Conservation (phyloP, 2,888 invertebrate species). For the Clostera curtula region DNA sequence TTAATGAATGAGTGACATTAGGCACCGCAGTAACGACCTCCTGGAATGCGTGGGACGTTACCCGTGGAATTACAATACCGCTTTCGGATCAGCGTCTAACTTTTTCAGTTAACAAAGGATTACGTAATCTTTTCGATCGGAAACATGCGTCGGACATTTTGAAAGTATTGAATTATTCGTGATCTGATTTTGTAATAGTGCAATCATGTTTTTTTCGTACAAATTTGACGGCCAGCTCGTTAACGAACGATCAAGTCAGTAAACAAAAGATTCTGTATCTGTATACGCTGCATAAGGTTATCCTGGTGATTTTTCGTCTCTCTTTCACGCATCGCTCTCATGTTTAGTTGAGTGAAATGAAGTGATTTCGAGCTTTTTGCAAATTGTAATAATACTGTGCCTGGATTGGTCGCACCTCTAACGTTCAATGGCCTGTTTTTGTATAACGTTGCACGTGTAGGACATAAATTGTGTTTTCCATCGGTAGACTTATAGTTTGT, state of each 20-base stretch:
- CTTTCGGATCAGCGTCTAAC: constrained; percentile 25
- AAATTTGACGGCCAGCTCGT: background rate
- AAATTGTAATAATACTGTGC: too few relatives aligned
- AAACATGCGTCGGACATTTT: constrained; percentile 11
- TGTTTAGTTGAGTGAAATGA: constrained; percentile 38
- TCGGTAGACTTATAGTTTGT: too few relatives aligned
- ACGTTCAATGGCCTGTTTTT: constrained; percentile 61
- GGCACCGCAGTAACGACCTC: constrained; percentile 34
- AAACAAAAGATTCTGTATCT: constrained; percentile 37
- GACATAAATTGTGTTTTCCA: constrained; percentile 44
- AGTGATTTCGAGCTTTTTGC: too few relatives aligned
- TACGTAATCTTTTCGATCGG: constrained; percentile 15
- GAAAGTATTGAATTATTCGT: constrained; percentile 1
- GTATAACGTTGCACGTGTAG: constrained; percentile 45
- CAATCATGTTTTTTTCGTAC: background rate
- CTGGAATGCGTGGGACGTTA: constrained; percentile 40
- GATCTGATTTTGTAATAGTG: background rate
- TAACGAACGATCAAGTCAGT: constrained; percentile 25
- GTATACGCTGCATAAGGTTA: constrained; percentile 14
- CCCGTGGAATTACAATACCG: constrained; percentile 36
- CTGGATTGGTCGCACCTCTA: constrained; percentile 51
- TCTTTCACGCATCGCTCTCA: constrained; percentile 13
- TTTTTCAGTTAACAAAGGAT: constrained; percentile 24
- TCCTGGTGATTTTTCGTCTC: constrained; percentile 19
- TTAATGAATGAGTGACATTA: constrained; percentile 54